phyloP scores from a whole-genome alignment of 1,140 invertebrate genomes.

The Drosophila kanapiae region DNA sequence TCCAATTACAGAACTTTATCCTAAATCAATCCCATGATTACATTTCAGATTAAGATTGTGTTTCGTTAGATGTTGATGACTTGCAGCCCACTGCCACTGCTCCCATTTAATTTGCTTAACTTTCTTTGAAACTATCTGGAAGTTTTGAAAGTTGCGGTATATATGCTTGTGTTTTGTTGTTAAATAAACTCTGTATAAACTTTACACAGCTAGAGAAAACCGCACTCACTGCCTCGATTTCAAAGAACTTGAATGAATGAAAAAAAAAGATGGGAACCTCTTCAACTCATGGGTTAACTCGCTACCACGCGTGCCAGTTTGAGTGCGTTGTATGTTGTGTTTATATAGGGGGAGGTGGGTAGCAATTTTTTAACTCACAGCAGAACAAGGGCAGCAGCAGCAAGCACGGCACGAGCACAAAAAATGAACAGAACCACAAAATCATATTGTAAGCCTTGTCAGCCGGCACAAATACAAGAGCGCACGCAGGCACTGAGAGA shows the following conservation, averaged over 20 bases:
- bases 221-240: constrained; percentile 20
- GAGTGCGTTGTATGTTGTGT: constrained; percentile 47
- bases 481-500: constrained; percentile 12
- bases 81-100: neutral
- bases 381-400: constrained; percentile 29
- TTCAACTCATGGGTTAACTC: constrained; percentile 41
- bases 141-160: constrained; percentile 25
- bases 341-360: constrained; percentile 23
- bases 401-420: constrained; percentile 51
- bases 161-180: constrained; percentile 9
- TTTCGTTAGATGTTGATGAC: constrained; percentile 11
- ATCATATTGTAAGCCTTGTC: constrained; percentile 82
- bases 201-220: constrained; percentile 11
- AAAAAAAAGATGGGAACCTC: constrained; percentile 6
- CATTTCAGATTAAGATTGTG: neutral
- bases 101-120: constrained; percentile 24
- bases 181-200: constrained; percentile 40
- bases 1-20: constrained; percentile 4
- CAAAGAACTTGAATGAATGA: constrained; percentile 4
- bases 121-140: constrained; percentile 26
- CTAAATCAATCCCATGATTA: constrained; percentile 4
- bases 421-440: constrained; percentile 76
- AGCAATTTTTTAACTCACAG: constrained; percentile 45
- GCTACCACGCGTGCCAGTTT: constrained; percentile 7
- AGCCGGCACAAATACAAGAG: constrained; percentile 37